Evolutionary conservation across 2,113 vertebrate genomes (phyloP), one percentile per base, ranked within the genome.

Genomic region (Thamnaconus septentrionalis): DNA sequence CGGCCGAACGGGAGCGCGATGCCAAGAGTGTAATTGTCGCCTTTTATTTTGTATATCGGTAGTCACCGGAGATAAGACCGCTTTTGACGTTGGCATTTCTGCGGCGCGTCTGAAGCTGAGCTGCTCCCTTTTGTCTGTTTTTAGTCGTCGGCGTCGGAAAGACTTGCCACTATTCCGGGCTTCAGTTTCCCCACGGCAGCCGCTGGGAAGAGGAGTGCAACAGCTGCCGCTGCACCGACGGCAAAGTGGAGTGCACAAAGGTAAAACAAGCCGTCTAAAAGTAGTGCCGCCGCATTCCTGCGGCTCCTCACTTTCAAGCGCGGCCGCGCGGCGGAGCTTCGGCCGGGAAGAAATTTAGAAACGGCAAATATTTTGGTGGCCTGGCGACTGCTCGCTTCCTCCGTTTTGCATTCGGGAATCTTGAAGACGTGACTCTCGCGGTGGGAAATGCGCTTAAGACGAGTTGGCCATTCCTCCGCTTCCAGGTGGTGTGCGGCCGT

Each of bases 151-250:
- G 93, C 12, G 82, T 94, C 4, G 94, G 95, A 73, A 95, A 92
- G 76, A 85, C 93, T 5, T 99, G 97, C 71, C 94, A 93, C 90
- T 92, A 93, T 1, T 90, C 86, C 47, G 96, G 94, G 6, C 81
- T 92, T 44, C 92, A 94, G 56, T 94, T 95, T 83, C 94, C 94
- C 0, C 95, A 96, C 0, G 94, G 96, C 69, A 94, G 94, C 82
- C 90, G 87, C 40, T 99, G 97, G 97, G 88, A 93, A 10, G 94
- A 98, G 61, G 96, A 97, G 53, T 99, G 97, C 67, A 99, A 98
- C 82, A 94, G 85, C 82, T 99, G 97, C 73, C 93, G 86, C 53
- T 99, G 97, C 66, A 76, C 91, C 67, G 92, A 95, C 31, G 94
- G 96, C 65, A 93, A 53, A 59, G 90, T 93, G 59, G 93, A 93